Conservation (phyloP, 2,888 invertebrate genomes). For the Acleris sparsana region DNA sequence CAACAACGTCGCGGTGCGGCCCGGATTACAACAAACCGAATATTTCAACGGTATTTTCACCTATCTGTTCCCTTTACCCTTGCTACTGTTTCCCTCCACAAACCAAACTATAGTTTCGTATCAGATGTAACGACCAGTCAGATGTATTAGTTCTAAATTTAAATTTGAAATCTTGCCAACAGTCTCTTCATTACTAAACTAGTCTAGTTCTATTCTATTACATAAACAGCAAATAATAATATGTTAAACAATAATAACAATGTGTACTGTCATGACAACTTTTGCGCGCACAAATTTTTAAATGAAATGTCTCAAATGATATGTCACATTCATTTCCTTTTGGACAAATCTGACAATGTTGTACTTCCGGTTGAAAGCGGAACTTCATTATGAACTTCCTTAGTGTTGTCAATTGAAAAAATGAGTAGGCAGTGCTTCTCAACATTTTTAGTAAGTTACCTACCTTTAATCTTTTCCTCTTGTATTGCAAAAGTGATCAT, state of each 20-base stretch:
- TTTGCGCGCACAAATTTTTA: neutral
- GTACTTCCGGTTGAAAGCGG: no score
- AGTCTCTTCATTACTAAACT: slow-evolving; percentile 40
- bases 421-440: no score
- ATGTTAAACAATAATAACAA: neutral
- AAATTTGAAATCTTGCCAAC: slow-evolving; percentile 71
- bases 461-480: no score
- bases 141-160: slow-evolving; percentile 60
- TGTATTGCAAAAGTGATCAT: no score
- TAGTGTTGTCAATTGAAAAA: no score
- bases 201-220: slow-evolving; percentile 21
- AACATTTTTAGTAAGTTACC: no score
- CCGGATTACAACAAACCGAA: slow-evolving; percentile 46
- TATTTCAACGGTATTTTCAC: slow-evolving; percentile 32
- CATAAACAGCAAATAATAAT: slow-evolving; percentile 17
- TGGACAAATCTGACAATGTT: no score
- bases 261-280: neutral
- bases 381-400: no score
- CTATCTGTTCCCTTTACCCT: neutral
- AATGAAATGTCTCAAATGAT: neutral
- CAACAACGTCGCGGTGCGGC: slow-evolving; percentile 61
- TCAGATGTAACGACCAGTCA: slow-evolving; percentile 26
- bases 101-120: neutral
- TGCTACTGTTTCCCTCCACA: neutral
- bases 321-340: no score